Base-by-base conservation (phyloP, 2,113 vertebrate species). In the Delphinus delphis region DNA sequence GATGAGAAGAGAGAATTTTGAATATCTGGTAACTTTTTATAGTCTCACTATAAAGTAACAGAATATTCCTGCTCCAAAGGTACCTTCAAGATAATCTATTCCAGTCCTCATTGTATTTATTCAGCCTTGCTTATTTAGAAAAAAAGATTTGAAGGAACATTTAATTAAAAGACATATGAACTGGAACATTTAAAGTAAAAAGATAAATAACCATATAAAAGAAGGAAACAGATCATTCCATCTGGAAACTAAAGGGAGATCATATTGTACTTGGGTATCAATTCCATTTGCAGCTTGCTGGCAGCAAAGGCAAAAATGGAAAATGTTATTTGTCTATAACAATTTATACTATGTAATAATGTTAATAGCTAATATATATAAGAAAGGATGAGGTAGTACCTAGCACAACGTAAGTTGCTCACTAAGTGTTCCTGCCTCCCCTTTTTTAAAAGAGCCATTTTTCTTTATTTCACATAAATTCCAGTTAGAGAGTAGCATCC, bases 301-400 rank as follows among this genome's bases (percentile, higher is more conserved):
- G 47, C 38, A 96, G 74, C 55, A 89, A 77, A 88, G 41, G 41
- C 33, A 92, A 83, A 96, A 86, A 47, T 68, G n/a, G 38, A 70
- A 82, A 87, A 62, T 58, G 18, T 88, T 79, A 55, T 79, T 76
- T 71, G 20, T 33, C 79, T 71, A 23, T 41, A 50, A 77, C 23
- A 94, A 76, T n/a, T 92, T 68, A 83, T 18, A 44, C 60, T 76
- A 50, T 76, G 4, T 71, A 77, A 71, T 33, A 60, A 74, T n/a
- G 20, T 81, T 36, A 82, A 67, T 6, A 90, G 60, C 3, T n/a
- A 28, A 23, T 33, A 60, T 44, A 31, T 68, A 21, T 11, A 88
- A 76, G 8, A 90, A 84, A 81, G 23, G 1, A 15, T 86, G 47
- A 76, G 67, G 8, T 38, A 28, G 21, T 58, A 18, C 68, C 41